Conservation (phyloP, 2,888 invertebrate species). For the Homarus gammarus region DNA sequence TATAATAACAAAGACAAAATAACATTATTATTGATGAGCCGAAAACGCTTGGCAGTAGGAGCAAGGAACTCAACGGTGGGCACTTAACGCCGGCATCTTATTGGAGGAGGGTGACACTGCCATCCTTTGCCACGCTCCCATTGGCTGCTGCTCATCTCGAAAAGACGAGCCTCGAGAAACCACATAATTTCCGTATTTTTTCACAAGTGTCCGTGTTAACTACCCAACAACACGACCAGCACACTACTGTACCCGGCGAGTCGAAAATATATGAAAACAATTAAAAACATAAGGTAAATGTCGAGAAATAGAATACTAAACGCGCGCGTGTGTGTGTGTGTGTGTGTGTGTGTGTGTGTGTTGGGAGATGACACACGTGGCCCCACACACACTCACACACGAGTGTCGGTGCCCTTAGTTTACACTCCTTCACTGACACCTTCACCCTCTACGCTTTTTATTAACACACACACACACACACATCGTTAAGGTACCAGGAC, state of each 20-base stretch:
- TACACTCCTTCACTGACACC: background rate
- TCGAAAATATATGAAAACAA: background rate
- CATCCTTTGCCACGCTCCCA: background rate
- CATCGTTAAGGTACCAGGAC: background rate
- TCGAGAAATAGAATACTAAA: too few relatives aligned
- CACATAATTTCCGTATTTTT: slow-evolving; percentile 5
- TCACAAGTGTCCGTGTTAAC: background rate
- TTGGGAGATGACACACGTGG: background rate
- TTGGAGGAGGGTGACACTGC: slow-evolving; percentile 34
- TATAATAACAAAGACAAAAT: too few relatives aligned
- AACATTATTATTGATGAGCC: background rate
- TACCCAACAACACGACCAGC: background rate
- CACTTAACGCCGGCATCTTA: slow-evolving; percentile 24
- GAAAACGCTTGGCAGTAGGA: slow-evolving; percentile 10
- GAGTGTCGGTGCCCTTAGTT: background rate
- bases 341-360: background rate
- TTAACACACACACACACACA: background rate
- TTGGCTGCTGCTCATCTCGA: slow-evolving; percentile 8
- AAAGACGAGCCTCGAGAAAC: background rate
- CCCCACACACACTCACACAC: background rate
- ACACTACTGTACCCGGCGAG: background rate
- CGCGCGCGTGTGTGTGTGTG: background rate
- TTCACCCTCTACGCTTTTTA: background rate
- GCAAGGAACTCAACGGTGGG: slow-evolving; percentile 23
- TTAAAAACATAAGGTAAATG: background rate